Evolutionary conservation across 2,888 invertebrate genomes (phyloP).

Genomic region (Phengaris alcon): DNA sequence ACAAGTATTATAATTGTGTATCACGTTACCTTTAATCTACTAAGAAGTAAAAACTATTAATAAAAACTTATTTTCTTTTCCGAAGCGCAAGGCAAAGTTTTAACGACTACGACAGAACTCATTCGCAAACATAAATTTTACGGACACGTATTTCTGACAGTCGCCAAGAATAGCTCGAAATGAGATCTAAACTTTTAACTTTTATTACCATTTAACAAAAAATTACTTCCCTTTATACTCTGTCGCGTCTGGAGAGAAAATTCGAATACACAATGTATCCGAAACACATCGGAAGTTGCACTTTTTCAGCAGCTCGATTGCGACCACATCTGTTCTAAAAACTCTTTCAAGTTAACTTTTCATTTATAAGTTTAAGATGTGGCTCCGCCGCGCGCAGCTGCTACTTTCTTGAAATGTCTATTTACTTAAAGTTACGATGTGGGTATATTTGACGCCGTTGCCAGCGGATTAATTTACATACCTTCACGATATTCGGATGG

Average conservation of each 20-base stretch:
- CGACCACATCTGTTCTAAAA: slow-evolving; percentile 29
- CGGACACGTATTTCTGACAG: slow-evolving; percentile 42
- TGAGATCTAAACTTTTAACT: slow-evolving; percentile 36
- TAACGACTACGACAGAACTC: slow-evolving; percentile 49
- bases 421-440: slow-evolving; percentile 17
- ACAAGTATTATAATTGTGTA: slow-evolving; percentile 18
- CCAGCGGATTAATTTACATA: slow-evolving; percentile 21
- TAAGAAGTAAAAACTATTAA: slow-evolving; percentile 32
- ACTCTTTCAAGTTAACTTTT: slow-evolving; percentile 57
- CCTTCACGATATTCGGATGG: not conserved
- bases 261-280: slow-evolving; percentile 21
- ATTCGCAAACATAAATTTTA: slow-evolving; percentile 51
- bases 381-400: slow-evolving; percentile 26
- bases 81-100: slow-evolving; percentile 47
- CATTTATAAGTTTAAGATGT: slow-evolving; percentile 68
- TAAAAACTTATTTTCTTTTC: slow-evolving; percentile 30
- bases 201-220: slow-evolving; percentile 33
- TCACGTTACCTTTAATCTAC: slow-evolving; percentile 9
- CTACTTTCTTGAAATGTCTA: slow-evolving; percentile 14
- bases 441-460: slow-evolving; percentile 15
- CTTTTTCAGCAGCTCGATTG: slow-evolving; percentile 18
- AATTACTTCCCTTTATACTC: slow-evolving; percentile 30
- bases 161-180: slow-evolving; percentile 35
- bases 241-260: not conserved
- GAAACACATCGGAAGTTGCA: not conserved